Evolutionary conservation across 2,113 vertebrate species (phyloP).

Genomic region (Boulengerochromis microlepis): DNA sequence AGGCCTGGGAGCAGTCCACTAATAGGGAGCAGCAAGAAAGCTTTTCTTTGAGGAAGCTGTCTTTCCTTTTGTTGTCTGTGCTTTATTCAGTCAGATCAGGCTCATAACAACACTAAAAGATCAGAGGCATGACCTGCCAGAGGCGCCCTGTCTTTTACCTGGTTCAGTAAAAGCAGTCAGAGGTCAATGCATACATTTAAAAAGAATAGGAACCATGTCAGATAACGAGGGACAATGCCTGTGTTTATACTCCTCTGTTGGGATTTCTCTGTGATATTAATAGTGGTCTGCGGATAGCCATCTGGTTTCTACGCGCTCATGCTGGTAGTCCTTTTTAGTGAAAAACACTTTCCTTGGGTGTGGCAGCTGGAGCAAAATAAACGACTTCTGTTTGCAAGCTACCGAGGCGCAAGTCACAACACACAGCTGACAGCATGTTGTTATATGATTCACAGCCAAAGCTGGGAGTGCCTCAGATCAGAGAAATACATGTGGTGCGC

Average conservation of each 20-base stretch:
- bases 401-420: slow-evolving; percentile 71
- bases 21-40: slow-evolving; percentile 34
- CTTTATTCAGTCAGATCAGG: slow-evolving; percentile 31
- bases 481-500: slow-evolving; percentile 9
- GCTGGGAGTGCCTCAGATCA: slow-evolving; percentile 53
- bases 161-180: slow-evolving; percentile 33
- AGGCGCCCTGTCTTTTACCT: slow-evolving; percentile 3
- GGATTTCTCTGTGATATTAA: slow-evolving; percentile 25
- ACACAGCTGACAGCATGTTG: slow-evolving; percentile 65
- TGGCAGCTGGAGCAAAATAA: slow-evolving; percentile 72
- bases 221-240: slow-evolving; percentile 1
- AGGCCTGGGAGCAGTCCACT: slow-evolving; percentile 47
- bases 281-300: slow-evolving; percentile 9
- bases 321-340: slow-evolving; percentile 41
- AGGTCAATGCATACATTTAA: not conserved
- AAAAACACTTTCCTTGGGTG: slow-evolving; percentile 75
- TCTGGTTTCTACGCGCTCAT: slow-evolving; percentile 17
- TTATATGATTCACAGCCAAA: slow-evolving; percentile 56
- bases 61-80: slow-evolving; percentile 50
- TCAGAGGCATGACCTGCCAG: slow-evolving; percentile 22
- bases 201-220: not conserved
- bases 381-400: slow-evolving; percentile 67
- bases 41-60: slow-evolving; percentile 34
- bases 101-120: slow-evolving; percentile 16
- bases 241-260: not conserved